phyloP scores from a whole-genome alignment of 1,140 invertebrate species.

The Phymorhynchus buccinoides region DNA sequence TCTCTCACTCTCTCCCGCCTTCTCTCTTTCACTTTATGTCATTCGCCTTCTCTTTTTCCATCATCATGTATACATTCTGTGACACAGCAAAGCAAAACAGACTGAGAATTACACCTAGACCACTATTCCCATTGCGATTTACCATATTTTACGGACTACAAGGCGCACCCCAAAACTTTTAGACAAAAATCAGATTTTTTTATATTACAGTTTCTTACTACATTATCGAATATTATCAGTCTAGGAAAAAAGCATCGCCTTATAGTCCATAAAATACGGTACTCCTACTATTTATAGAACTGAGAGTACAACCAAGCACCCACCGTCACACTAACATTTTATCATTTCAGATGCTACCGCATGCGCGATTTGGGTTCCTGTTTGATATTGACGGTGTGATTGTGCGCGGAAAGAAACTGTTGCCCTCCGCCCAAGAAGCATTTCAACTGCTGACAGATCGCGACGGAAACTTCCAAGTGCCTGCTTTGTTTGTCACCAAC shows the following conservation, averaged over 20 bases:
- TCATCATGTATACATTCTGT: neutral
- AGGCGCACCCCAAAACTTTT: too few relatives aligned
- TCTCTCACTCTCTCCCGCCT: neutral
- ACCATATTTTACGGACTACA: too few relatives aligned
- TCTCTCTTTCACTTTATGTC: neutral
- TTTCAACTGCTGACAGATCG: constrained; percentile 67
- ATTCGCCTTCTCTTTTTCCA: neutral
- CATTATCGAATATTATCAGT: neutral
- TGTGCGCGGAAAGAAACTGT: constrained; percentile 68
- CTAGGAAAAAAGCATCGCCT: neutral
- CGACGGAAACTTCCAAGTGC: constrained; percentile 69
- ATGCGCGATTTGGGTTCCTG: constrained; percentile 70
- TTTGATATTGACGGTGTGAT: constrained; percentile 75
- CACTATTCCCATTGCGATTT: too few relatives aligned
- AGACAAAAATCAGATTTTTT: neutral
- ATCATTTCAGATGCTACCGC: constrained; percentile 25
- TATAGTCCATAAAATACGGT: neutral
- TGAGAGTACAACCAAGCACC: too few relatives aligned
- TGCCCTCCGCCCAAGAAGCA: constrained; percentile 70
- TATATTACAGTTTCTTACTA: neutral
- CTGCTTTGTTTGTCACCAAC: constrained; percentile 73
- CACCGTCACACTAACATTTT: too few relatives aligned
- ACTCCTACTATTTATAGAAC: neutral
- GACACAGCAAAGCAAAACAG: too few relatives aligned
- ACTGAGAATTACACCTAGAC: too few relatives aligned